Evolutionary conservation across 35 echinoderm and acorn worm species (phyloP).

Genomic region (Acanthaster planci): DNA sequence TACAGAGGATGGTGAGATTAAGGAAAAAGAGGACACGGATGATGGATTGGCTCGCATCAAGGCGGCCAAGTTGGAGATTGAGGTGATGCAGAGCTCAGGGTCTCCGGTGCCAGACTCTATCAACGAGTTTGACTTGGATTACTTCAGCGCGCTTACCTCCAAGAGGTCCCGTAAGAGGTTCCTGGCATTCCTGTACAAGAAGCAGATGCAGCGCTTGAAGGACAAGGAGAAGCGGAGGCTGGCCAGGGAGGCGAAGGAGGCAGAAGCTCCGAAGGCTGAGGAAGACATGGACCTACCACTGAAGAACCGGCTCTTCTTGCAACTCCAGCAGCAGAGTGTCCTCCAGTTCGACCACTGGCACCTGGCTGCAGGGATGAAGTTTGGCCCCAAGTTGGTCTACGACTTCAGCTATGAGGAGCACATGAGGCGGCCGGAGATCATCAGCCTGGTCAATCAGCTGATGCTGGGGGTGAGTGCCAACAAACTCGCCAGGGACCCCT

Average conservation of each 20-base stretch:
- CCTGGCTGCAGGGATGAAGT: conserved; percentile 86
- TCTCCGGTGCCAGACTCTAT: conserved; percentile 63
- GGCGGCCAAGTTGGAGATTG: background rate
- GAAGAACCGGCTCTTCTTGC: conserved; percentile 33
- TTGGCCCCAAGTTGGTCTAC: conserved; percentile 82
- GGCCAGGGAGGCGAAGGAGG: conserved; percentile 18
- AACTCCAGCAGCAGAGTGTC: background rate
- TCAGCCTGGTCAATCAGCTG: conserved; percentile 68
- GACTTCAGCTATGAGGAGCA: conserved; percentile 81
- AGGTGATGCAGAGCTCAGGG: conserved; percentile 12
- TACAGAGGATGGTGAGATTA: background rate
- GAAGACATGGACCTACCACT: conserved; percentile 8
- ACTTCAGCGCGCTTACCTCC: conserved; percentile 50
- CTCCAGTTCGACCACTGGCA: conserved; percentile 59
- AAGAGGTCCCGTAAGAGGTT: conserved; percentile 63
- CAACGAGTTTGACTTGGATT: conserved; percentile 58
- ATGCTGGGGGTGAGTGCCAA: conserved; percentile 60
- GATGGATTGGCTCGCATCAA: background rate
- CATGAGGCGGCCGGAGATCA: conserved; percentile 58
- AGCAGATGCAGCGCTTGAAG: conserved; percentile 40
- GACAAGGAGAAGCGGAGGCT: conserved; percentile 53
- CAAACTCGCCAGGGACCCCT: conserved; percentile 66
- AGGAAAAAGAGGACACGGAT: background rate
- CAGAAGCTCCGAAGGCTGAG: background rate
- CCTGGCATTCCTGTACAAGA: conserved; percentile 50